Evolutionary conservation across 2,888 invertebrate species (phyloP), one percentile per base, ranked within the genome.

Genomic region (Cyclophora punctaria): DNA sequence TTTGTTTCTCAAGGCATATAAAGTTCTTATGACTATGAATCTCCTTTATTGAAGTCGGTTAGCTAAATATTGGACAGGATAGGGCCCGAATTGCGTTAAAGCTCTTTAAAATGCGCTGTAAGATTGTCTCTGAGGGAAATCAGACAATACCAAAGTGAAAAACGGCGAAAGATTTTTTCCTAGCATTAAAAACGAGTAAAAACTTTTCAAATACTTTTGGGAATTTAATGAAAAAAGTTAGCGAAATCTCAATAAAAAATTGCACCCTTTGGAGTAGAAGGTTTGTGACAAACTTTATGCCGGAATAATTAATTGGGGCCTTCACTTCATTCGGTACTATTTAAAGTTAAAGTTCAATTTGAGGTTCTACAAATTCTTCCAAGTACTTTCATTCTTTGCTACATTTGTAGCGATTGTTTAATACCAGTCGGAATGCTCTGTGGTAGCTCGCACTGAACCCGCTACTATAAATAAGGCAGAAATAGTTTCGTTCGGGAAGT

Each of bases 201-300:
- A 77, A 78, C 69, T 78, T 75, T 67, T 55, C 69, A 69, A 81
- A 80, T 74, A 73, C 74, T 80, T 77, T 62, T 58, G 62, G 66
- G 69, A 73, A 76, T 78, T 77, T 78, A 79, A 80, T 80, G 78
- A 79, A 80, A 78, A 80, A 80, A 80, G 72, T 80, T 81, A 55
- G 57, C 59, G 59, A 69, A 69, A 76, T 73, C 73, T 77, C 73
- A 68, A 69, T 75, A 75, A 80, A 79, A 80, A 80, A 79, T 71
- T 73, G 67, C 66, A 75, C 78, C 74, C 75, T 75, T 75, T 73
- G 64, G 69, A 53, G 62, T 70, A 67, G 59, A 63, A 65, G 68
- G 67, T 68, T 73, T 72, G 57, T 56, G 71, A 71, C 69, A 70
- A 77, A 75, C 71, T 75, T 73, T 66, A 67, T 68, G 62, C 62